These are phyloP conservation scores for Eolophus roseicapilla DNA, from an alignment of 2,113 vertebrate species.

Conservation along the genomic window DNA sequence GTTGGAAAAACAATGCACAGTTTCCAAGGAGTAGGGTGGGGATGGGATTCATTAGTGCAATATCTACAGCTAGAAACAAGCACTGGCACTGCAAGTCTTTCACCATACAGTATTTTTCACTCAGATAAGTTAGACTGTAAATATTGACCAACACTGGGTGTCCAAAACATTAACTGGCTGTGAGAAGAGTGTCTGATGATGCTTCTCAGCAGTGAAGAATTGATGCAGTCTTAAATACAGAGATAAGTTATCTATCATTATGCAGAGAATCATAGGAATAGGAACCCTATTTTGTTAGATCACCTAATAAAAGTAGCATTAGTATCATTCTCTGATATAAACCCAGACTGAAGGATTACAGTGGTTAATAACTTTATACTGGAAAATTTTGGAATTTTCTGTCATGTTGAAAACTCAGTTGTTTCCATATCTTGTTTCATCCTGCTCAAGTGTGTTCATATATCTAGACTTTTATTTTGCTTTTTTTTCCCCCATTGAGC, in stretches of 20 bases:
- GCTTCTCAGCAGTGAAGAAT: neutral
- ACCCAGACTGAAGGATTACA: neutral
- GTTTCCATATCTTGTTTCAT: neutral
- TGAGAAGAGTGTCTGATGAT: neutral
- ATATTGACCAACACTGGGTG: neutral
- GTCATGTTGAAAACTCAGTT: neutral
- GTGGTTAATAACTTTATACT: neutral
- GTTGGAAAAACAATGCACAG: neutral
- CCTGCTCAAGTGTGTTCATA: neutral
- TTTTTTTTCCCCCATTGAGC: accelerated
- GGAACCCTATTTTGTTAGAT: neutral
- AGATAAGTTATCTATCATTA: neutral
- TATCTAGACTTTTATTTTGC: neutral
- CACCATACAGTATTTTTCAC: neutral
- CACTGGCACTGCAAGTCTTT: neutral
- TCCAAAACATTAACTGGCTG: neutral
- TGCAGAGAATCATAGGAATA: neutral
- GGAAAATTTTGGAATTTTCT: neutral
- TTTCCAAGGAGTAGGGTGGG: neutral
- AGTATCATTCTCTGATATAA: neutral
- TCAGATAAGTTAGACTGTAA: neutral
- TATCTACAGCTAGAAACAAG: neutral
- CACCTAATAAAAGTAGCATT: neutral
- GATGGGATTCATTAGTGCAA: neutral
- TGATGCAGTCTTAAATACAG: neutral